Base-by-base conservation (phyloP, 2,113 vertebrate genomes). In the Chaenocephalus aceratus region DNA sequence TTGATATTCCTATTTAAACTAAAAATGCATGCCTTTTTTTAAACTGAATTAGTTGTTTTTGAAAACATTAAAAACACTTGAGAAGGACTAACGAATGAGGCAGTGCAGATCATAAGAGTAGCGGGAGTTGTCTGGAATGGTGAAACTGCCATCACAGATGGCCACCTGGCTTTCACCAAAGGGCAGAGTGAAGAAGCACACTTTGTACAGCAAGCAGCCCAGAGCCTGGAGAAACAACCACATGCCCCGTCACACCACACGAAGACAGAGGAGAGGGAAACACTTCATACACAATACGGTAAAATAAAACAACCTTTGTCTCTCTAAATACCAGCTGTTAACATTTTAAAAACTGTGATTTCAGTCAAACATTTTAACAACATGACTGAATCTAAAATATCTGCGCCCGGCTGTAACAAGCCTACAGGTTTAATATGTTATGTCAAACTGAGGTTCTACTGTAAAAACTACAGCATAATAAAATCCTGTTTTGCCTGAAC, bases 151-250 rank as follows among this genome's bases (percentile, higher is more conserved):
- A 59, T 99, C 98, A 71, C 98, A 99, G 91, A 99, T 99, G 62
- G 98, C 98, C 94, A 99, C 98, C 93, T 99, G 98, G 92, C 98
- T 99, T 95, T 99, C 98, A 79, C 98, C 98, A 56, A 99, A 99
- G 0, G 98, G 98, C 92, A 99, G 92, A 63, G 98, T 99, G 92
- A 99, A 99, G 92, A 97, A 99, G 82, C 98, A 99, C 91, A 99
- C 93, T 92, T 99, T 99, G 95, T 99, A 99, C 56, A 99, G 96
- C 89, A 99, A 95, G 92, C 98, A 99, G 86, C 98, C 98, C 65
- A 99, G 94, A 34, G 98, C 98, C 98, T 99, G 77, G 15, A 84
- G 68, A 72, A 41, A 89, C 30, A 80, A 75, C 57, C 76, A 68
- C 63, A 68, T 74, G 79, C 26, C 77, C 69, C 74, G 16, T 77